Base-by-base conservation (phyloP, 2,797 vertebrate species). In the Harpagifer antarcticus region DNA sequence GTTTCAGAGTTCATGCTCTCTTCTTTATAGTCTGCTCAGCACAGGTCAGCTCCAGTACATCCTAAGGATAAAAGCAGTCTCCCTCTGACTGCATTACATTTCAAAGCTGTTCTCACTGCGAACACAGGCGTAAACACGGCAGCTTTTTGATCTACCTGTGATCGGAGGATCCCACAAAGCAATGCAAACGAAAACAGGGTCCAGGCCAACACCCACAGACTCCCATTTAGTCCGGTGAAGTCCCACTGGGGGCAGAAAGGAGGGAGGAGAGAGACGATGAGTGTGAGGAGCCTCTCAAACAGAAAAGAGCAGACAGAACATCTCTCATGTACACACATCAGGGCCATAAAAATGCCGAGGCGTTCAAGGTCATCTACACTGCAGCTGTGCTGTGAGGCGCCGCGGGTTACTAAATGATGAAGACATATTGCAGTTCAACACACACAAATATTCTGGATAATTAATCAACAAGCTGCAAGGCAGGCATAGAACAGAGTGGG, bases 101-200 rank as follows among this genome's bases (percentile, higher is more conserved):
- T 72, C 13, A 57, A 59, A 61, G 8, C 40, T 9, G 59, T 58
- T 61, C 69, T 75, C 55, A 19, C 23, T 47, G 52, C 64, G 70
- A 64, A 79, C 64, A 47, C 54, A 37, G 20, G 55, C 45, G 63
- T 55, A 52, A 84, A 78, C 59, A 66, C 62, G 53, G 16, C 14
- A 12, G 45, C 54, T 53, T 13, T 8, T 66, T 67, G 43, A 80
- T 82, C 90, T 89, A 95, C 95, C 89, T 95, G 88, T 5, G 94
- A 92, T 78, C 91, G 88, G 52, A 96, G 27, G 76, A 95, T 94
- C 69, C 90, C 89, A 84, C 92, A 92, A 20, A 97, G 86, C 82
- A 95, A 58, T 16, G 87, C 95, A 59, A 94, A 96, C n/a, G 94
- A 82, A 0, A 96, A 0, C 10, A 96, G 78, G 10, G 95, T 91